Evolutionary conservation across 2,797 vertebrate genomes (phyloP).

Genomic region (Lophotriccus pileatus): DNA sequence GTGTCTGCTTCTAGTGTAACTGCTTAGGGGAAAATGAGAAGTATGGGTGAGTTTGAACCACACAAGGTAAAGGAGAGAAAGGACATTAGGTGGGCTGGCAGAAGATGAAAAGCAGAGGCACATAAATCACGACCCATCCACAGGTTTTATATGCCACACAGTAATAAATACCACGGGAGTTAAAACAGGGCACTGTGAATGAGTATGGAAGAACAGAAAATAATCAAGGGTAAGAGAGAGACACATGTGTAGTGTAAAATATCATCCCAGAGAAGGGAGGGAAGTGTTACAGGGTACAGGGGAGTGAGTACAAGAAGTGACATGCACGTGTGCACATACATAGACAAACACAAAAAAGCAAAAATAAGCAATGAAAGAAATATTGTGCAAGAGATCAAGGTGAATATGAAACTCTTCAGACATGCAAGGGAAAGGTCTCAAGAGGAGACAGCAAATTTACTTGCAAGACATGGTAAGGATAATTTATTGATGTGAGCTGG

Average conservation of each 20-base stretch:
- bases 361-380: neutral
- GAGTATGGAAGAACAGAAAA: neutral
- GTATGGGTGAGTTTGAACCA: neutral
- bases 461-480: neutral
- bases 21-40: neutral
- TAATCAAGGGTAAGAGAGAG: neutral
- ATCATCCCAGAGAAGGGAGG: neutral
- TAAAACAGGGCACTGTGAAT: neutral
- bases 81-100: neutral
- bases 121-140: neutral
- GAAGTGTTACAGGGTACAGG: neutral
- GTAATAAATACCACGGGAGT: neutral
- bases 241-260: neutral
- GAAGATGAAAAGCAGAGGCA: neutral
- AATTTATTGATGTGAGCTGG: constrained; percentile 36
- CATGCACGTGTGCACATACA: accelerated
- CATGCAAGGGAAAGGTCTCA: neutral
- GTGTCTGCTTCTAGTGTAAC: neutral
- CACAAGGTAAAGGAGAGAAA: neutral
- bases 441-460: neutral
- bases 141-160: neutral
- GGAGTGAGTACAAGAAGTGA: neutral
- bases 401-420: constrained; percentile 30
- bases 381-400: neutral
- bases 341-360: neutral